phyloP scores from a whole-genome alignment of 1,140 invertebrate species.

The Centruroides vittatus region DNA sequence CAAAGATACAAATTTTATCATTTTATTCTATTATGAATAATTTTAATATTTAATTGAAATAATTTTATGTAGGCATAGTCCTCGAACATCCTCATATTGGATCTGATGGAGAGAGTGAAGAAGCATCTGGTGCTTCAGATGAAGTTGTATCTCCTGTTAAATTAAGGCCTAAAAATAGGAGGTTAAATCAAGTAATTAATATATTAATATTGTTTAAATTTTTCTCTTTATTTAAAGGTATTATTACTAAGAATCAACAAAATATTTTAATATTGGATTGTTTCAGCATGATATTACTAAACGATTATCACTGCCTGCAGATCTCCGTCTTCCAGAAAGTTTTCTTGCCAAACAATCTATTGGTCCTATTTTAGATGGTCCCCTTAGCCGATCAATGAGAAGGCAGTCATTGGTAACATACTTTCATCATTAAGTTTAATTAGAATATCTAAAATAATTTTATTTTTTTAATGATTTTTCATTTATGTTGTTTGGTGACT shows the following conservation, averaged over 20 bases:
- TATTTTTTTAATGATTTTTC: background rate
- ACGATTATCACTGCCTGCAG: slow-evolving; percentile 46
- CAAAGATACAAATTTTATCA: too few relatives aligned
- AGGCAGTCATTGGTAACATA: slow-evolving; percentile 39
- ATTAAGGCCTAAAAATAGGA: slow-evolving; percentile 25
- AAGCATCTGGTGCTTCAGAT: slow-evolving; percentile 40
- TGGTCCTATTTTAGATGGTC: slow-evolving; percentile 35
- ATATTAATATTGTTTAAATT: too few relatives aligned
- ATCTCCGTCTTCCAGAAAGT: slow-evolving; percentile 42
- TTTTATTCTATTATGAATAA: too few relatives aligned
- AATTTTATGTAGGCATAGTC: slow-evolving; percentile 36
- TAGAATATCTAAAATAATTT: background rate
- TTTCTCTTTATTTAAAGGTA: too few relatives aligned
- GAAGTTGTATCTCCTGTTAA: slow-evolving; percentile 36
- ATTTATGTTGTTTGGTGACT: background rate
- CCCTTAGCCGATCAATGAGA: slow-evolving; percentile 32
- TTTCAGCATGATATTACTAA: slow-evolving; percentile 42
- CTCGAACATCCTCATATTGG: slow-evolving; percentile 43
- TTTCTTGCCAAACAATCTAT: slow-evolving; percentile 40
- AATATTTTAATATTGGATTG: too few relatives aligned
- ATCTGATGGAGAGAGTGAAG: slow-evolving; percentile 46
- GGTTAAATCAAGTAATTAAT: slow-evolving; percentile 31
- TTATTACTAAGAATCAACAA: too few relatives aligned
- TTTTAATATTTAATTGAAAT: too few relatives aligned
- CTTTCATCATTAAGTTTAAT: background rate